phyloP scores from a whole-genome alignment of 1,140 invertebrate genomes.

The Rhopalosiphum padi region DNA sequence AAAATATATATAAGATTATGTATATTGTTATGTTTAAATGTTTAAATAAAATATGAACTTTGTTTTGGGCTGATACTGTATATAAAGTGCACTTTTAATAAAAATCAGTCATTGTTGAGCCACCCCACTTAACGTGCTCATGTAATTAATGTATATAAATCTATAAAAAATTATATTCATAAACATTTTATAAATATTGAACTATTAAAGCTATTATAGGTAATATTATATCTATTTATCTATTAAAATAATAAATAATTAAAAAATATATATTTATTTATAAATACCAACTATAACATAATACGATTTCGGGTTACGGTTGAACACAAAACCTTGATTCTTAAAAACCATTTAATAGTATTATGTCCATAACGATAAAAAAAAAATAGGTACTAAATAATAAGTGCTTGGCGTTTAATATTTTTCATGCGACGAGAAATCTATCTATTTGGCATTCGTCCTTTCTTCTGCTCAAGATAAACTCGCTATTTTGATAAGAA shows the following conservation, averaged over 20 bases:
- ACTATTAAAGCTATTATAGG: too few species aligned
- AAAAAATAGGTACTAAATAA: background rate
- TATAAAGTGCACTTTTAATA: too few species aligned
- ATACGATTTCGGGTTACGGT: background rate
- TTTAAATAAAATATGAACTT: too few species aligned
- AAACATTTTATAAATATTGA: background rate
- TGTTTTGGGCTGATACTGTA: too few species aligned
- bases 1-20: too few species aligned
- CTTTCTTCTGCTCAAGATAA: background rate
- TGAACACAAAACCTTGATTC: background rate
- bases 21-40: too few species aligned
- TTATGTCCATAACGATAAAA: background rate
- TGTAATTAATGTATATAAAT: background rate
- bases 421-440: background rate
- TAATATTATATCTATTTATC: background rate
- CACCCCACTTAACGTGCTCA: too few species aligned
- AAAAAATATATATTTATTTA: background rate
- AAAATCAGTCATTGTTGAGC: too few species aligned
- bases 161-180: background rate
- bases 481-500: background rate
- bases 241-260: background rate
- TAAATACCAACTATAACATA: background rate
- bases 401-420: background rate
- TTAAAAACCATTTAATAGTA: background rate
- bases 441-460: background rate